A percentile compares a stretch with the other conserved stretches of the same genome.
Conservation (phyloP, 2,113 vertebrate genomes). For the Solea solea region DNA sequence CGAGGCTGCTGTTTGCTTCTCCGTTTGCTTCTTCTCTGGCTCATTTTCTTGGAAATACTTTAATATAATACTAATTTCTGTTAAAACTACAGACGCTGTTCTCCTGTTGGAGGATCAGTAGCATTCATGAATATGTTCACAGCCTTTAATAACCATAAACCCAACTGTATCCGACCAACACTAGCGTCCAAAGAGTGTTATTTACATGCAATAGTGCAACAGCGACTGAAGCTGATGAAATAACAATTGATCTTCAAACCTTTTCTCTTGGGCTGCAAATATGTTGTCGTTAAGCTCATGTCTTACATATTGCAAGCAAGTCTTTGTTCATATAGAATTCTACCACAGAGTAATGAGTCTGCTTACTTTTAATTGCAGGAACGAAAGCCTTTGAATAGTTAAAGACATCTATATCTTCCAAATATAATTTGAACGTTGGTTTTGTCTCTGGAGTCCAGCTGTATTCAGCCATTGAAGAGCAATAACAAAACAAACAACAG, state of each 20-base stretch:
- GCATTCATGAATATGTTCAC: too few relatives aligned
- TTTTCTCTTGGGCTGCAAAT: slow-evolving; percentile 1
- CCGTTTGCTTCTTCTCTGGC: too few relatives aligned
- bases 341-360: background rate
- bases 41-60: background rate
- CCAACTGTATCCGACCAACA: too few relatives aligned
- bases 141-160: too few relatives aligned
- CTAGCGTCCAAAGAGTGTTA: too few relatives aligned
- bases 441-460: slow-evolving; percentile 18
- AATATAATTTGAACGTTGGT: slow-evolving; percentile 2
- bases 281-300: background rate
- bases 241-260: slow-evolving; percentile 1
- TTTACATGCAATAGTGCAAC: too few relatives aligned
- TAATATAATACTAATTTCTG: background rate
- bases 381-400: slow-evolving; percentile 14
- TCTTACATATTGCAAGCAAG: background rate
- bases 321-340: slow-evolving; percentile 1
- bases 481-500: slow-evolving; percentile 14
- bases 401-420: slow-evolving; percentile 1
- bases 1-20: too few relatives aligned
- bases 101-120: too few relatives aligned
- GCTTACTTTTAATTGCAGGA: background rate
- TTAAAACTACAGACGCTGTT: slow-evolving; percentile 4
- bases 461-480: slow-evolving; percentile 7
- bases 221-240: too few relatives aligned